These are phyloP conservation scores for Hypena proboscidalis DNA, from an alignment of 2,888 invertebrate species.

Conservation along the genomic window DNA sequence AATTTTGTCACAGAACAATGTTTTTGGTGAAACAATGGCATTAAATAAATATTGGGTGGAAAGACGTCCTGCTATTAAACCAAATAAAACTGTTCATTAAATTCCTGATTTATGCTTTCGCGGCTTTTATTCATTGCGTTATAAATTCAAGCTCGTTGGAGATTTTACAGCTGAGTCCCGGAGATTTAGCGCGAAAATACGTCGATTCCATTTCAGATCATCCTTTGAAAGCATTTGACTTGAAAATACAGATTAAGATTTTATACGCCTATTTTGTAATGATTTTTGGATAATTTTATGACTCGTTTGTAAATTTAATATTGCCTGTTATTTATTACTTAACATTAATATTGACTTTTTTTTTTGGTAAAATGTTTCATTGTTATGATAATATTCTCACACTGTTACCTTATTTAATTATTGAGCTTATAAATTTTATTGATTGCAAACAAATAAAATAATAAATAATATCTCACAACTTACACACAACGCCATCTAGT, in stretches of 20 bases:
- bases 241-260: slow-evolving; percentile 28
- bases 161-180: slow-evolving; percentile 45
- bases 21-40: slow-evolving; percentile 56
- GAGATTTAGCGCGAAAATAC: slow-evolving; percentile 41
- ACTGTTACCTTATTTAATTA: no score
- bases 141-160: slow-evolving; percentile 56
- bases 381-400: no score
- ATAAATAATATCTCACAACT: no score
- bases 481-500: no score
- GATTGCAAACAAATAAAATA: no score
- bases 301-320: no score
- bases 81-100: slow-evolving; percentile 55
- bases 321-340: no score
- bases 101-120: slow-evolving; percentile 62
- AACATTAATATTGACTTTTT: no score
- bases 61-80: slow-evolving; percentile 39
- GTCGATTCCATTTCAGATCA: slow-evolving; percentile 41
- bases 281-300: no score
- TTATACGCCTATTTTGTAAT: slow-evolving; percentile 4
- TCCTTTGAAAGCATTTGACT: slow-evolving; percentile 32
- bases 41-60: slow-evolving; percentile 53
- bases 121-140: slow-evolving; percentile 58
- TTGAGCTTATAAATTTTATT: no score
- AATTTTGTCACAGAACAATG: slow-evolving; percentile 66
- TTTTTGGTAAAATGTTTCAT: no score